Conservation (phyloP, 2,888 invertebrate species). For the Ophion obscuratus region DNA sequence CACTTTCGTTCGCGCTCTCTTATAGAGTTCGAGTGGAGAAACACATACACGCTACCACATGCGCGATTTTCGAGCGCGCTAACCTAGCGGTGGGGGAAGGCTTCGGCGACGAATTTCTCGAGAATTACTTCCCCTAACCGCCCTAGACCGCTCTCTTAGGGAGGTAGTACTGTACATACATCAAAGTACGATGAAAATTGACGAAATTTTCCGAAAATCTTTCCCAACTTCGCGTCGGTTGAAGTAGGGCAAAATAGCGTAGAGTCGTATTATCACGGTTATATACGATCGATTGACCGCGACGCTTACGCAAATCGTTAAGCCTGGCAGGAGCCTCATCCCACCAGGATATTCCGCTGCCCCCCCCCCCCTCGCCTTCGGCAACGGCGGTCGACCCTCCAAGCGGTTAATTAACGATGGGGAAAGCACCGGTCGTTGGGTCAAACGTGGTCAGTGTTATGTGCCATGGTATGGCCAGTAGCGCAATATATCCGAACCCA, state of each 20-base stretch:
- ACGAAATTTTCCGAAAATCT: constrained; percentile 11
- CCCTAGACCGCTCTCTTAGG: too few relatives aligned
- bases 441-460: constrained; percentile 48
- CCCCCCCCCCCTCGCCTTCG: neutral
- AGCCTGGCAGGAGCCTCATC: constrained; percentile 34
- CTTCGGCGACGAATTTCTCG: too few relatives aligned
- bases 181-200: neutral
- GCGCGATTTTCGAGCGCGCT: too few relatives aligned
- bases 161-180: too few relatives aligned
- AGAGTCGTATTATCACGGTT: constrained; percentile 46
- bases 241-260: constrained; percentile 40
- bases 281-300: constrained; percentile 59
- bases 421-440: constrained; percentile 58
- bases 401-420: constrained; percentile 65
- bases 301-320: constrained; percentile 64
- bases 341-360: constrained; percentile 11
- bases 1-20: too few relatives aligned
- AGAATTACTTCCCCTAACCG: too few relatives aligned
- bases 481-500: constrained; percentile 48
- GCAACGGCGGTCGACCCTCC: constrained; percentile 31
- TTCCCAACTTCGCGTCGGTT: constrained; percentile 24
- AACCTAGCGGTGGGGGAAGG: too few relatives aligned
- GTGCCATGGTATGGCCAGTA: constrained; percentile 38
- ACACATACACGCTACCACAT: too few relatives aligned
- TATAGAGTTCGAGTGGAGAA: too few relatives aligned